Conservation (phyloP, 2,888 invertebrate species). For the Tholera decimalis region DNA sequence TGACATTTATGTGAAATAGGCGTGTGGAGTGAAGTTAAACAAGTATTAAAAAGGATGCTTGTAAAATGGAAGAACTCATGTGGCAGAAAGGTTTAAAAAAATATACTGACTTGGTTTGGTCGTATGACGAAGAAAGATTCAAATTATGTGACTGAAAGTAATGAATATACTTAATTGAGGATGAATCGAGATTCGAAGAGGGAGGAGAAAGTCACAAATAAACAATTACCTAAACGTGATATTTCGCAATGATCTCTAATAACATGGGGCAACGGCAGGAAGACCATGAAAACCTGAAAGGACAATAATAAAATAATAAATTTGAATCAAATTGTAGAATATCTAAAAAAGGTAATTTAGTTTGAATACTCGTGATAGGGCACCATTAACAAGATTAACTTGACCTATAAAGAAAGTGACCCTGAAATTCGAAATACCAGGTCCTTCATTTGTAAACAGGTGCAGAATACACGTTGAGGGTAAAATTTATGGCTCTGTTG, state of each 20-base stretch:
- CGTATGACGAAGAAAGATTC: not conserved
- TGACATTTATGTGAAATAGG: not conserved
- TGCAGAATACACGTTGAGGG: conserved; percentile 60
- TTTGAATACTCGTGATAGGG: conserved; percentile 37
- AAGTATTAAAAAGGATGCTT: not conserved
- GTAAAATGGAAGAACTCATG: not conserved
- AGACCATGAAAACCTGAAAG: no score
- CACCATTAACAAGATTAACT: not conserved
- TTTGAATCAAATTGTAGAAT: not conserved
- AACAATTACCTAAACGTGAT: no score
- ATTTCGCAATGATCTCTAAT: not conserved
- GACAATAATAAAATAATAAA: not conserved
- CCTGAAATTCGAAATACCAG: conserved; percentile 25
- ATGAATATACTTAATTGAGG: not conserved
- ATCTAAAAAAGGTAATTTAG: not conserved
- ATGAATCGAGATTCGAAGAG: not conserved
- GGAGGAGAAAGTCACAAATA: not conserved
- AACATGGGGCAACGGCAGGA: not conserved
- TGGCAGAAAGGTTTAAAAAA: not conserved
- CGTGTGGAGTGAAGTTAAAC: not conserved
- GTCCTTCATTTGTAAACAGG: conserved; percentile 59
- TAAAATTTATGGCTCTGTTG: conserved; percentile 63
- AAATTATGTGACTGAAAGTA: not conserved
- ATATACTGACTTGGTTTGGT: not conserved
- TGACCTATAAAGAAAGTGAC: conserved; percentile 35